Evolutionary conservation across 2,888 invertebrate genomes (phyloP), one percentile per base, ranked within the genome.

Genomic region (Operophtera brumata): DNA sequence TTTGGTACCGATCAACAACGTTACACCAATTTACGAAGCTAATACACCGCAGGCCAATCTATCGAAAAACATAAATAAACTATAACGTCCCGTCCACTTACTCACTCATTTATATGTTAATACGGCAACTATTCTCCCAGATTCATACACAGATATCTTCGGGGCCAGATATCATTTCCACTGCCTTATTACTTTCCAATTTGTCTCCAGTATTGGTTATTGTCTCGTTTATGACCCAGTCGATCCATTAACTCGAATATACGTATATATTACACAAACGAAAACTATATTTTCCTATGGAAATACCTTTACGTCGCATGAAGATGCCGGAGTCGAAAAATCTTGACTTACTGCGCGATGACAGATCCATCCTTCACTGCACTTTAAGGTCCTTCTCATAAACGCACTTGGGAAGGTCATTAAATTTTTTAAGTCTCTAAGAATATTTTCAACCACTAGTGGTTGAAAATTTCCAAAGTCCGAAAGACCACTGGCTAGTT

Each of bases 151-250:
- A 86, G 85, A 89, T 89, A 88, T 80, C 75, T 79, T 78, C 75
- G 77, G 61, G 79, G 78, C 73, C 78, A 86, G 86, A 88, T 88
- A 89, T 89, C 86, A 88, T 90, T 89, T 86, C 86, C 89, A 88
- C 88, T 82, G 88, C 77, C 84, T 86, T 88, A 89, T 90, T 89
- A 89, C 81, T 90, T 89, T 89, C 90, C 90, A 89, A 90, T 90
- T 90, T 89, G 83, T 87, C 86, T 78, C 77, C 71, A 78, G 73
- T 82, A 87, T 88, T 82, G 84, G 87, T 86, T 89, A 86, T 88
- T 83, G 83, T 73, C 73, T 66, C 76, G 79, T 88, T 87, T 88
- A 87, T 84, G 73, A 74, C 75, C 73, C 75, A 62, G 70, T 71
- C 59, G 70, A 66, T 73, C 72, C 71, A 81, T 82, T 84, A 78